Conservation (phyloP, 2,888 invertebrate genomes). For the Hedya salicella region DNA sequence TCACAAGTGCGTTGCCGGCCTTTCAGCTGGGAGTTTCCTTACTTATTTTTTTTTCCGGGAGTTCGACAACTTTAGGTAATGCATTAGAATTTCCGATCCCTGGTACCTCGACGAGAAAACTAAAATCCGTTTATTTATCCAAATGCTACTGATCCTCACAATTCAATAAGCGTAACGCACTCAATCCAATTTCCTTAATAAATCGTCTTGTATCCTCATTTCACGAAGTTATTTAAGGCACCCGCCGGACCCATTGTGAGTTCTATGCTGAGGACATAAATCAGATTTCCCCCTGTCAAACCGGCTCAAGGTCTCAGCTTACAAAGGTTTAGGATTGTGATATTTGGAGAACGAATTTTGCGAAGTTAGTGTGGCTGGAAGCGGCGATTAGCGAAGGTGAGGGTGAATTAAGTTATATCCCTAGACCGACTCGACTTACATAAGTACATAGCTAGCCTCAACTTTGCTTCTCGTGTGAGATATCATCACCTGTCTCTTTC, state of each 20-base stretch:
- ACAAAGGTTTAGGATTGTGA: slow-evolving; percentile 39
- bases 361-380: background rate
- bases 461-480: too few species aligned
- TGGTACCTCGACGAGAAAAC: background rate
- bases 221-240: slow-evolving; percentile 18
- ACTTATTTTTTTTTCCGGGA: too few species aligned
- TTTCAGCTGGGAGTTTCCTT: too few species aligned
- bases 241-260: background rate
- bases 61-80: too few species aligned
- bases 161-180: slow-evolving; percentile 20
- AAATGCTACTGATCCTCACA: background rate
- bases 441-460: too few species aligned
- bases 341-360: slow-evolving; percentile 28
- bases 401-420: too few species aligned
- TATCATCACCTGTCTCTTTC: too few species aligned
- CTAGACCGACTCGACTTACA: too few species aligned
- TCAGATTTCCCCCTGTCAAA: slow-evolving; percentile 30
- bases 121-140: background rate
- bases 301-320: slow-evolving; percentile 28
- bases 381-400: background rate
- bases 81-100: too few species aligned
- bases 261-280: slow-evolving; percentile 23
- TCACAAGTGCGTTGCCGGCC: too few species aligned
- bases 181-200: slow-evolving; percentile 39
- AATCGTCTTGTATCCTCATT: slow-evolving; percentile 40